A percentile compares a stretch with the other conserved stretches of the same genome.
phyloP scores from a whole-genome alignment of 2,113 vertebrate genomes.

The Girardinichthys multiradiatus region DNA sequence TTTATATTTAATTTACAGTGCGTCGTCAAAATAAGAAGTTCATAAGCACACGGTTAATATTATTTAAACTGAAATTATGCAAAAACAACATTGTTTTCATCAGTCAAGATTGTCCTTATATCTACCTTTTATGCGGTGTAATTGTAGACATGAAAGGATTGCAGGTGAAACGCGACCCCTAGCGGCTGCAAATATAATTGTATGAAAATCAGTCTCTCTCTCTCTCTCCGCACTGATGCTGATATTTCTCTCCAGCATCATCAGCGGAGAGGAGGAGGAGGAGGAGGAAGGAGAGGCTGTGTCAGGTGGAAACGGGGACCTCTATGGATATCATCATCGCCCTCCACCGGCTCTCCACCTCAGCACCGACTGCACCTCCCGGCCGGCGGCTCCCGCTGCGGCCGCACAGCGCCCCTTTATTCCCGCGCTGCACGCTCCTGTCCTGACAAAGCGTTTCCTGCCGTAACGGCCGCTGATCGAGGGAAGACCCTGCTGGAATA shows the following conservation, averaged over 20 bases:
- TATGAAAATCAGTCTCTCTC: not conserved
- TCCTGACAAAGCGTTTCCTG: conserved; percentile 29
- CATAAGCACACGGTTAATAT: no score
- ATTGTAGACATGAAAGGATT: no score
- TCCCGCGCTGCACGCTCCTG: conserved; percentile 17
- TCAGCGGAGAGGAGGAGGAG: conserved; percentile 62
- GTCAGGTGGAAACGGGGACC: conserved; percentile 71
- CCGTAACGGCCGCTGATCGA: conserved; percentile 30
- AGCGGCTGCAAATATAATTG: conserved; percentile 5
- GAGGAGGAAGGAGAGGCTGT: conserved; percentile 65
- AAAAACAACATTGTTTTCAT: no score
- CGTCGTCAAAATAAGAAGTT: no score
- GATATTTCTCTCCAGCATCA: conserved; percentile 72
- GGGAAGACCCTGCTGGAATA: conserved; percentile 59
- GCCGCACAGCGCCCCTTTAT: conserved; percentile 29
- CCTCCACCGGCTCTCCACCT: conserved; percentile 69
- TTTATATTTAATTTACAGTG: no score
- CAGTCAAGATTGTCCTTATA: no score
- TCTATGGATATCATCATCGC: conserved; percentile 72
- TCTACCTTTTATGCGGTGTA: no score
- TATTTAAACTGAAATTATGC: no score
- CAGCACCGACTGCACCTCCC: conserved; percentile 58
- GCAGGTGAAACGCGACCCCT: conserved; percentile 16
- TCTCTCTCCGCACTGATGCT: conserved; percentile 69
- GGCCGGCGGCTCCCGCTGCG: conserved; percentile 55